Conservation (phyloP, 2,113 vertebrate genomes). For the Bubo blakistoni region DNA sequence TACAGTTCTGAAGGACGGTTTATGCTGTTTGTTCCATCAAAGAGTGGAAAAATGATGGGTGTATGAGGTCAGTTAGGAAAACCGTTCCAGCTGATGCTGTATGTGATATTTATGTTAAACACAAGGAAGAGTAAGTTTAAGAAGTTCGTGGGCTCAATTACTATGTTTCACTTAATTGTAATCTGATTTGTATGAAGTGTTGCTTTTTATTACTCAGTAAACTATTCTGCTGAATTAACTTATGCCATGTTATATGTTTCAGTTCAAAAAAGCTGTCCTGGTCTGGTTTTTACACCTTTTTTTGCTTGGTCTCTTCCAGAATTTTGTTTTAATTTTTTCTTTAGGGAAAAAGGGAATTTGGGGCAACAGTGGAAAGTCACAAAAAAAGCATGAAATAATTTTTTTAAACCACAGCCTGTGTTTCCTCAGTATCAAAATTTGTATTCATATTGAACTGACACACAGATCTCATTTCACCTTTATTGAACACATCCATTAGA, state of each 20-base stretch:
- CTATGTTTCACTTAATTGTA: neutral
- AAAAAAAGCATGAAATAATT: neutral
- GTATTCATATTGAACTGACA: neutral
- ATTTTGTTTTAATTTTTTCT: neutral
- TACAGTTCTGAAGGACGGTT: neutral
- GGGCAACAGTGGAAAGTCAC: neutral
- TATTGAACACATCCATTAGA: neutral
- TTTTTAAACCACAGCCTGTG: neutral
- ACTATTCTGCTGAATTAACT: neutral
- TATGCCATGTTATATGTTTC: neutral
- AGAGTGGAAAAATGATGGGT: neutral
- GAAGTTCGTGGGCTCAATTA: neutral
- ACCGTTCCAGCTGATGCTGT: neutral
- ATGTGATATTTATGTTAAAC: neutral
- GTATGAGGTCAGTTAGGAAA: neutral
- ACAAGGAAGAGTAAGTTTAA: neutral
- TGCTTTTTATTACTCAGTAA: constrained; percentile 1
- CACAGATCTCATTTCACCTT: neutral
- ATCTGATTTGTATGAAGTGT: neutral
- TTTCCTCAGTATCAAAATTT: neutral
- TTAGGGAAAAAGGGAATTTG: neutral
- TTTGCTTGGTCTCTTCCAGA: neutral
- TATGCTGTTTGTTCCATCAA: neutral
- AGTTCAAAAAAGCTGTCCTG: neutral
- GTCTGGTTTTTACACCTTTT: neutral